Evolutionary conservation across 2,888 invertebrate genomes (phyloP).

Genomic region (Melanophora roralis): DNA sequence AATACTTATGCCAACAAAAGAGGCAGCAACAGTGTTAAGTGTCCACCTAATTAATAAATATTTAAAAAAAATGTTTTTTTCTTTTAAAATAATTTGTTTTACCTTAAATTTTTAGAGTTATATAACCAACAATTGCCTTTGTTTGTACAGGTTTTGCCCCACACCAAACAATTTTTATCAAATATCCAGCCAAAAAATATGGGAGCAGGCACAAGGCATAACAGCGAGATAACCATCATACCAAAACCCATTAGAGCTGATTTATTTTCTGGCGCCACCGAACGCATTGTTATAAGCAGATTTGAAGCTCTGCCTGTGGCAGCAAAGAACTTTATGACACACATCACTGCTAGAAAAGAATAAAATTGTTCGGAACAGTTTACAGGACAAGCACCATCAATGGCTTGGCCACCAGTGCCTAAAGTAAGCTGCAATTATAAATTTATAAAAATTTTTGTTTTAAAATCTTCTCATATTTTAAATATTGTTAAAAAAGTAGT

Average conservation of each 20-base stretch:
- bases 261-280: conserved; percentile 85
- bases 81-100: background rate
- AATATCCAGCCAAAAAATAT: conserved; percentile 86
- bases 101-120: conserved; percentile 80
- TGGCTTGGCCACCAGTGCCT: conserved; percentile 76
- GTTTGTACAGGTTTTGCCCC: conserved; percentile 85
- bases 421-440: conserved; percentile 3
- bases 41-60: no score
- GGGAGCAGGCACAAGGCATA: conserved; percentile 87
- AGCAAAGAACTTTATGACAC: conserved; percentile 80
- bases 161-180: conserved; percentile 82
- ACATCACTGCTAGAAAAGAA: conserved; percentile 79
- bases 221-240: conserved; percentile 82
- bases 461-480: no score
- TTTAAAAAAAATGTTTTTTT: no score
- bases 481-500: no score
- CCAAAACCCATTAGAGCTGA: conserved; percentile 85
- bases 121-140: conserved; percentile 87
- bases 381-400: conserved; percentile 79
- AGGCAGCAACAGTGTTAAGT: conserved; percentile 82
- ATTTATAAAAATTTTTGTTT: background rate
- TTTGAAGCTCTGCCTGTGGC: conserved; percentile 81
- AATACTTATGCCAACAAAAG: conserved; percentile 82
- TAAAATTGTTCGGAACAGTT: conserved; percentile 80
- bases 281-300: conserved; percentile 81